phyloP scores from a whole-genome alignment of 2,888 invertebrate genomes.

The Cheilosia vernalis region DNA sequence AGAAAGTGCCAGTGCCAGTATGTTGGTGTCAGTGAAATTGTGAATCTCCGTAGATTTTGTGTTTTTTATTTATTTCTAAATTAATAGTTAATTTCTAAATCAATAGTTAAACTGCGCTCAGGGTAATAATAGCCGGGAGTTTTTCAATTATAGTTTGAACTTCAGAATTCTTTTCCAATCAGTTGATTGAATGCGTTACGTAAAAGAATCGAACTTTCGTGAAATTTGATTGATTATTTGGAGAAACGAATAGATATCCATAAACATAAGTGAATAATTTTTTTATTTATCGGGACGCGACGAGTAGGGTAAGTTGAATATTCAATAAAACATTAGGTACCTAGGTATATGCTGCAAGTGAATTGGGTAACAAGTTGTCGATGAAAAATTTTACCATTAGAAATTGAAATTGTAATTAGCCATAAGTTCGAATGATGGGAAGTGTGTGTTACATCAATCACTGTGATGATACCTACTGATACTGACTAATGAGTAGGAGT shows the following conservation, averaged over 20 bases:
- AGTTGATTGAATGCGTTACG: constrained; percentile 42
- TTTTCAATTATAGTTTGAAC: neutral
- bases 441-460: neutral
- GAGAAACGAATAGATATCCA: neutral
- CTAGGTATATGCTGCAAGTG: neutral
- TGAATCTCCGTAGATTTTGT: neutral
- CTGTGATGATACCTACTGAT: too few species aligned
- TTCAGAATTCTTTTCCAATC: neutral
- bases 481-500: too few species aligned
- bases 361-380: neutral
- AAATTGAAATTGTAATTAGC: neutral
- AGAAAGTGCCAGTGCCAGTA: too few species aligned
- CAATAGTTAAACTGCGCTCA: neutral
- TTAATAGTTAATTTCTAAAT: constrained; percentile 18
- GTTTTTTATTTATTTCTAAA: constrained; percentile 23
- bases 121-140: constrained; percentile 10
- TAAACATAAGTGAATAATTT: neutral
- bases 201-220: constrained; percentile 33
- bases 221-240: constrained; percentile 22
- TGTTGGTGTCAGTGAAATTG: too few species aligned
- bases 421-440: constrained; percentile 1
- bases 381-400: too few species aligned
- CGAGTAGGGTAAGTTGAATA: constrained; percentile 1
- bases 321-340: neutral
- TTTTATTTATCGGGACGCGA: neutral